Evolutionary conservation across 2,113 vertebrate species (phyloP).

Genomic region (Caretta caretta): DNA sequence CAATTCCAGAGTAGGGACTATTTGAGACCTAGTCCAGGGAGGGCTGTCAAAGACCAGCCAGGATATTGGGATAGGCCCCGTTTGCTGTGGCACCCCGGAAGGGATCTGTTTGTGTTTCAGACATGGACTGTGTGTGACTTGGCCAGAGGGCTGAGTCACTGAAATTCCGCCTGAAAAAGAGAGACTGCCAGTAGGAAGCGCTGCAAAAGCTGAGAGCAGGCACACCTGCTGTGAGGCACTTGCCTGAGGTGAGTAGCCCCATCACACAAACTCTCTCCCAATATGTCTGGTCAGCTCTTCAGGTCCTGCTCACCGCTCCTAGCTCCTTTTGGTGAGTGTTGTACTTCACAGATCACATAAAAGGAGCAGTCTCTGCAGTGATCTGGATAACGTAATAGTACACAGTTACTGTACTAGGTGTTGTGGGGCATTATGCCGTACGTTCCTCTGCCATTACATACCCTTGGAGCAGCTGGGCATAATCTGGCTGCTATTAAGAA

Average conservation of each 20-base stretch:
- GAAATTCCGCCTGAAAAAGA: too few species aligned
- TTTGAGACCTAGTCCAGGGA: too few species aligned
- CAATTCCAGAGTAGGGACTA: too few species aligned
- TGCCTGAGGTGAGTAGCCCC: too few species aligned
- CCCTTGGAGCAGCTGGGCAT: neutral
- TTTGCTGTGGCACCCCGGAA: too few species aligned
- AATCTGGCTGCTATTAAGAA: neutral
- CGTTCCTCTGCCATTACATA: neutral
- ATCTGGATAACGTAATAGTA: neutral
- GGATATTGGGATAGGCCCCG: too few species aligned
- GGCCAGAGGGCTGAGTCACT: too few species aligned
- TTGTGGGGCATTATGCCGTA: neutral
- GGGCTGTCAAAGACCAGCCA: too few species aligned
- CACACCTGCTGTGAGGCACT: too few species aligned
- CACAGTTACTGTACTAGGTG: rapidly evolving
- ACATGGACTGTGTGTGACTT: too few species aligned
- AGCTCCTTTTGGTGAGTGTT: neutral
- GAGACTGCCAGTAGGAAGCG: too few species aligned
- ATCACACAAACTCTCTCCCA: neutral
- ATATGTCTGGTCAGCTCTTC: neutral
- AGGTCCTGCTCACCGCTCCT: neutral
- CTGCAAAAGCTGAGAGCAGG: neutral
- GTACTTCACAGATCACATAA: neutral
- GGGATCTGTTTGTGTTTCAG: too few species aligned
- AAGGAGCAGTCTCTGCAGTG: neutral